phyloP scores from a whole-genome alignment of 1,140 invertebrate genomes.

The Drosophila sulfurigaster region DNA sequence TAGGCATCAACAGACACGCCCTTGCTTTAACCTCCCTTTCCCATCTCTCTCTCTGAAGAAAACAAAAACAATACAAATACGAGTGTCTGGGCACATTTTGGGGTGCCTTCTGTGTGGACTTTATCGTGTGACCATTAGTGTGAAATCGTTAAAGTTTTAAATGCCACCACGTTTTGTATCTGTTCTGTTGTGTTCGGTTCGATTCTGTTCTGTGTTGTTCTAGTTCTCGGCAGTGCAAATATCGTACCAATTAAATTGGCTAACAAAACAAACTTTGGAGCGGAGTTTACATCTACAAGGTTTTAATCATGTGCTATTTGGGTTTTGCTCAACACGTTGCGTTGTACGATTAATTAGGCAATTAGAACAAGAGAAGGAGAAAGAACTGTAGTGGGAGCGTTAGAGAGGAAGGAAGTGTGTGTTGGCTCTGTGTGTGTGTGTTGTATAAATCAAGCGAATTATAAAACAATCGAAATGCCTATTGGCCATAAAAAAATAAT shows the following conservation, averaged over 20 bases:
- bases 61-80: constrained; percentile 1
- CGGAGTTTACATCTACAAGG: constrained; percentile 43
- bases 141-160: constrained; percentile 77
- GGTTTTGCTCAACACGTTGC: constrained; percentile 31
- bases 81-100: not conserved
- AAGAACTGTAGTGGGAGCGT: constrained; percentile 7
- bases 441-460: constrained; percentile 70
- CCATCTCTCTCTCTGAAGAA: not conserved
- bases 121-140: constrained; percentile 78
- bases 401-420: constrained; percentile 24
- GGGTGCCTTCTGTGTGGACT: constrained; percentile 29
- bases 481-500: constrained; percentile 40
- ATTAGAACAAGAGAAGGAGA: constrained; percentile 27
- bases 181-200: constrained; percentile 24
- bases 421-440: not conserved
- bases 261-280: constrained; percentile 30
- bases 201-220: constrained; percentile 42
- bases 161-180: constrained; percentile 72
- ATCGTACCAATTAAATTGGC: constrained; percentile 74
- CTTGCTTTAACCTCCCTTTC: constrained; percentile 19
- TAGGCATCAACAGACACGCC: constrained; percentile 45
- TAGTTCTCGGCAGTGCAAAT: constrained; percentile 54
- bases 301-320: constrained; percentile 57
- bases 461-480: constrained; percentile 69
- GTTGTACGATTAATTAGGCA: constrained; percentile 68